These are phyloP conservation scores for Scaptomyza montana DNA, from an alignment of 1,140 invertebrate genomes.

Conservation along the genomic window DNA sequence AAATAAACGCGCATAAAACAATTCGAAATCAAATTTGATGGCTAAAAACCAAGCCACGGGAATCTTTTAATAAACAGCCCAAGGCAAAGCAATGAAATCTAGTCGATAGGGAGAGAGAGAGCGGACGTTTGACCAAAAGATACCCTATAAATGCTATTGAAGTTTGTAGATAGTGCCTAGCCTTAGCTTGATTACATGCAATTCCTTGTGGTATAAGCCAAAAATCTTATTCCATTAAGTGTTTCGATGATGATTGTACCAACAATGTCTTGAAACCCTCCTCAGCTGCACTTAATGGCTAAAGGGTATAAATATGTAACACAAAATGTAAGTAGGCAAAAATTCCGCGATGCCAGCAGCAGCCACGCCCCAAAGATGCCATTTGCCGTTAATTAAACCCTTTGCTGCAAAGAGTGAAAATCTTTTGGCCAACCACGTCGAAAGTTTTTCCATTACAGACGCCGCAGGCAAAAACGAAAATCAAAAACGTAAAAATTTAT, in stretches of 20 bases:
- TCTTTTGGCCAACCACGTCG: conserved; percentile 60
- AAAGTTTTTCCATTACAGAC: conserved; percentile 76
- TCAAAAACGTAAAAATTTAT: conserved; percentile 83
- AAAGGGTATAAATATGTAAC: conserved; percentile 6
- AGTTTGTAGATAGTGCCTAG: too few species aligned
- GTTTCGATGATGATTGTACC: too few species aligned
- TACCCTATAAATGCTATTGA: not conserved
- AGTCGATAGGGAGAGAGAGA: not conserved
- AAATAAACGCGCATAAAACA: conserved; percentile 76
- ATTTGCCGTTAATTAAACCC: conserved; percentile 76
- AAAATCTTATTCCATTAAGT: too few species aligned
- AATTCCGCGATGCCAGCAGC: conserved; percentile 53
- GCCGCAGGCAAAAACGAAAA: conserved; percentile 66
- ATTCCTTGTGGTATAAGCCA: too few species aligned
- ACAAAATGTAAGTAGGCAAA: conserved; percentile 63
- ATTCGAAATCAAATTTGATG: conserved; percentile 81
- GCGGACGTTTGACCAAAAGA: not conserved
- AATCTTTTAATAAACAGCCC: conserved; percentile 75
- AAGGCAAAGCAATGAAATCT: conserved; percentile 2
- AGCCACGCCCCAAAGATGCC: conserved; percentile 27
- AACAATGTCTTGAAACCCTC: too few species aligned
- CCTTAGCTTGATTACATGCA: too few species aligned
- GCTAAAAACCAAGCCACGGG: conserved; percentile 53
- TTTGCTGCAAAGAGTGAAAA: conserved; percentile 43
- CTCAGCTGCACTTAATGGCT: too few species aligned